Evolutionary conservation across 2,113 vertebrate genomes (phyloP).

Genomic region (Tricholaema leucomelas): DNA sequence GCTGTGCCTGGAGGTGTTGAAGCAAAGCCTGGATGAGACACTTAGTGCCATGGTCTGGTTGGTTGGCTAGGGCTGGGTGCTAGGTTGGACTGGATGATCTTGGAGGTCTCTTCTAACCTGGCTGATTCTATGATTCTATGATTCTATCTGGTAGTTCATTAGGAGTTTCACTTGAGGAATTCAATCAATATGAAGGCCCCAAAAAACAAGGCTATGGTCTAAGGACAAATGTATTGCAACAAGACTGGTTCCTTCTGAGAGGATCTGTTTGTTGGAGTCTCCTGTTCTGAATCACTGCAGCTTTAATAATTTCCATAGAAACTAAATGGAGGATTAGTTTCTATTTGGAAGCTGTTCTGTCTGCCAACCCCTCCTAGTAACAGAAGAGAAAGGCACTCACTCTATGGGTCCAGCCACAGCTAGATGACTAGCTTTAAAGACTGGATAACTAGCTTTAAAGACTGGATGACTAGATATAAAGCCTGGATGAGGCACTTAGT

Average conservation of each 20-base stretch:
- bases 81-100: too few species aligned
- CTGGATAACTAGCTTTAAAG: too few species aligned
- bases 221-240: background rate
- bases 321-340: background rate
- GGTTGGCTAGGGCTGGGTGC: too few species aligned
- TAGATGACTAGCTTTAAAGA: background rate
- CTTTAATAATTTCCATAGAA: background rate
- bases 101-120: too few species aligned
- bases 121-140: too few species aligned
- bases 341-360: background rate
- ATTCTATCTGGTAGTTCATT: background rate
- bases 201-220: background rate
- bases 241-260: background rate
- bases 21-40: too few species aligned
- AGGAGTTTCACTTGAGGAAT: background rate
- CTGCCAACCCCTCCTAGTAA: background rate
- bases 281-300: background rate
- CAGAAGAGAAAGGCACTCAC: background rate
- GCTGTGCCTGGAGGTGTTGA: too few species aligned
- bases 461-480: background rate
- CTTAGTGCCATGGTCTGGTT: too few species aligned
- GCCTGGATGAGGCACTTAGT: too few species aligned
- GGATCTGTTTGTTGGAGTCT: background rate
- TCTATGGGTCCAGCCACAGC: accelerated
- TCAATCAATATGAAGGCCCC: background rate